Conservation (phyloP, 2,888 invertebrate species). For the Dendrolimus pini region DNA sequence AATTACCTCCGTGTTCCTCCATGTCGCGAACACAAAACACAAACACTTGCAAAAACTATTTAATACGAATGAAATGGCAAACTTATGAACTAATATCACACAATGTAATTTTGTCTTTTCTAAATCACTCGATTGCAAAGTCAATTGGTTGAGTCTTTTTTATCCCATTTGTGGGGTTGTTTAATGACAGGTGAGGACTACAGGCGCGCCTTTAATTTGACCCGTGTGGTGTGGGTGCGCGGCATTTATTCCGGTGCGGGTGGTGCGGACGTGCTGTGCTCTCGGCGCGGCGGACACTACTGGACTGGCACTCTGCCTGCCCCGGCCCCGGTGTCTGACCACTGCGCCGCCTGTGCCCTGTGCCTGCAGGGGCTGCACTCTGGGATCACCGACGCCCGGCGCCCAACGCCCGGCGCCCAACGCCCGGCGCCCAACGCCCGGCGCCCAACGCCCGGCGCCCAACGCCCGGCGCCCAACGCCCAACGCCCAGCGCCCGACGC, state of each 20-base stretch:
- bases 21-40: slow-evolving; percentile 31
- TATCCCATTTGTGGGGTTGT: slow-evolving; percentile 52
- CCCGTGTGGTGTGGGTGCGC: slow-evolving; percentile 51
- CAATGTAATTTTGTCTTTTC: slow-evolving; percentile 15
- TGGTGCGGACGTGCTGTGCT: neutral
- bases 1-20: slow-evolving; percentile 63
- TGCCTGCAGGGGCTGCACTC: neutral
- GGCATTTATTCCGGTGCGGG: slow-evolving; percentile 31
- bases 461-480: neutral
- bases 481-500: too few species aligned
- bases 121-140: slow-evolving; percentile 1
- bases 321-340: neutral
- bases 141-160: slow-evolving; percentile 16
- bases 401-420: too few species aligned
- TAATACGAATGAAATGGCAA: slow-evolving; percentile 28
- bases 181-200: neutral
- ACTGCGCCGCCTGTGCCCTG: neutral
- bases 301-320: neutral
- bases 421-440: too few species aligned
- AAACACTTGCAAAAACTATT: slow-evolving; percentile 24
- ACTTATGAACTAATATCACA: slow-evolving; percentile 68
- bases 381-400: neutral
- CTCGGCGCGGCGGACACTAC: neutral
- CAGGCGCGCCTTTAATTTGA: slow-evolving; percentile 50
- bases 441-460: too few species aligned